Base-by-base conservation (phyloP, 2,888 invertebrate species). In the Geotrupes spiniger region DNA sequence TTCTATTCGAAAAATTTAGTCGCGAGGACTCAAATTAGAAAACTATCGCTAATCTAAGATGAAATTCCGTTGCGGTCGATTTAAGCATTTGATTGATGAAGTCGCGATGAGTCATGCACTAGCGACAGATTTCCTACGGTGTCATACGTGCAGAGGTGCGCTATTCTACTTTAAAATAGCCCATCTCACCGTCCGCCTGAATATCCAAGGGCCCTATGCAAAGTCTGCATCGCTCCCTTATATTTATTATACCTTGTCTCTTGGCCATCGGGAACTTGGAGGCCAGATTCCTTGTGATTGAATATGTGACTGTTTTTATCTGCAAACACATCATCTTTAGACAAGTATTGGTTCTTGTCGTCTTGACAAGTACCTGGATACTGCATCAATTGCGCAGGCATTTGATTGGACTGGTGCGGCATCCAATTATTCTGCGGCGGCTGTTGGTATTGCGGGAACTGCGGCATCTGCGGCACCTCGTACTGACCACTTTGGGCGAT, bases 211-310 rank as follows among this genome's bases (percentile, higher is more conserved):
- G 68, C 66, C 55, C 65, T 69, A 68, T 72, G 70, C 63, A 71
- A 59, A 57, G 65, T 68, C 58, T 70, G 69, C 69, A 70, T 70
- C 42, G 70, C 69, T 52, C 69, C 69, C 58, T 67, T 71, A 67
- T 68, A 67, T 64, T 68, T 70, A 68, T 69, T 69, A 66, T 74
- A 76, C 75, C 74, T 75, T 60, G 67, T 60, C 52, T 68, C 51
- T 59, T 61, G 57, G 43, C 60, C 62, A 52, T 63, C 62, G 33
- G 62, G 60, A 59, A 85, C 70, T 62, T 78, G 78, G 63, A 85
- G 71, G 43, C 84, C 84, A 60, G 77, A 72, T 47, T 73, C 83
- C 73, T 84, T 85, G 74, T 85, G 85, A 68, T 80, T 85, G 73
- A 86, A 86, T 65, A 84, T 85, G 66, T 81, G 85, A 60, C 83